Conservation (phyloP, 2,113 vertebrate species). For the Cariama cristata region DNA sequence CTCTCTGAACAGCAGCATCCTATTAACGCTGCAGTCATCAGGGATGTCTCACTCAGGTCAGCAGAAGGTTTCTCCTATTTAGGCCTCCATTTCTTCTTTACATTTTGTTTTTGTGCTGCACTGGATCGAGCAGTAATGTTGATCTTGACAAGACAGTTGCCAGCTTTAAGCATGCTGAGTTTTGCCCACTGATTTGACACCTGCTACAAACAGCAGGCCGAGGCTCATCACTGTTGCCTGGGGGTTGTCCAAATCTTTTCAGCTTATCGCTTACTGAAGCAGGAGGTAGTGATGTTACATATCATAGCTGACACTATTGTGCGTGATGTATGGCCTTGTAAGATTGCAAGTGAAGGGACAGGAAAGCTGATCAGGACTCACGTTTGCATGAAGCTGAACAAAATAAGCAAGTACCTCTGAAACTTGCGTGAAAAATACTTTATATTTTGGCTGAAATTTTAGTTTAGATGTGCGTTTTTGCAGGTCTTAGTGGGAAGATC, state of each 20-base stretch:
- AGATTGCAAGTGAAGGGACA: not conserved
- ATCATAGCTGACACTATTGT: not conserved
- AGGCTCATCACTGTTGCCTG: not conserved
- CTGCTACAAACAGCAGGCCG: not conserved
- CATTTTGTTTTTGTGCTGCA: not conserved
- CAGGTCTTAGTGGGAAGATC: not conserved
- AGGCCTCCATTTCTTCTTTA: constrained; percentile 12
- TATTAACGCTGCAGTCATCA: constrained; percentile 34
- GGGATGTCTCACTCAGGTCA: not conserved
- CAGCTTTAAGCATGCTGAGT: constrained; percentile 11
- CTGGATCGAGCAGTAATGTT: not conserved
- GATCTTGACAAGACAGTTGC: constrained; percentile 31
- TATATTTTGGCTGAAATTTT: not conserved
- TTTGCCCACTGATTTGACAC: constrained; percentile 55
- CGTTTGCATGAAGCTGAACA: not conserved
- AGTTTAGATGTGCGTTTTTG: not conserved
- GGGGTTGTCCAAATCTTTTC: constrained; percentile 26
- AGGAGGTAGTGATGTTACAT: not conserved
- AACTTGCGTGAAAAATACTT: not conserved
- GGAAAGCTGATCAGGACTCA: not conserved
- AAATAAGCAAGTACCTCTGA: not conserved
- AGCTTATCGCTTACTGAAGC: not conserved
- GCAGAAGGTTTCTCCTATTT: constrained; percentile 19
- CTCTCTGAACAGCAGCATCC: constrained; percentile 33
- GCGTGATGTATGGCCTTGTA: not conserved